These are phyloP conservation scores for Acrossocheilus fasciatus DNA, from an alignment of 2,797 vertebrate genomes.

Conservation along the genomic window DNA sequence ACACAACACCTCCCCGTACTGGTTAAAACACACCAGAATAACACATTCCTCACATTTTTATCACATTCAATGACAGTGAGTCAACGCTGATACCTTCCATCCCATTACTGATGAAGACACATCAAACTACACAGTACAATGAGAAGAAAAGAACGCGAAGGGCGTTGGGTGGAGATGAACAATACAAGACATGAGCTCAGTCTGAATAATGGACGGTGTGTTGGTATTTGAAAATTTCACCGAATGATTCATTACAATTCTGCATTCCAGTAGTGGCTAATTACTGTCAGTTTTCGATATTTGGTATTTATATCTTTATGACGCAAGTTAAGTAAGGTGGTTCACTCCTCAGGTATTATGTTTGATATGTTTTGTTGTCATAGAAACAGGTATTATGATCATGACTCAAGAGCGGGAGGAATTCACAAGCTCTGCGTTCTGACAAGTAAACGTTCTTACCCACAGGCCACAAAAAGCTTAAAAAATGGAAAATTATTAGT, in stretches of 20 bases:
- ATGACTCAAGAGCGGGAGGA: conserved; percentile 23
- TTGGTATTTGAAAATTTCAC: conserved; percentile 24
- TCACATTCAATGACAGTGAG: conserved; percentile 64
- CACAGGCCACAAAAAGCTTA: conserved; percentile 4
- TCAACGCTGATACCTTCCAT: conserved; percentile 54
- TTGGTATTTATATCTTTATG: conserved; percentile 32
- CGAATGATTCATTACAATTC: conserved; percentile 47
- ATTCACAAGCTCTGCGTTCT: conserved; percentile 25
- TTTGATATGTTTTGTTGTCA: conserved; percentile 48
- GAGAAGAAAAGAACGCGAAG: conserved; percentile 35
- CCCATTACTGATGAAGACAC: conserved; percentile 68
- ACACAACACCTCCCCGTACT: conserved; percentile 65
- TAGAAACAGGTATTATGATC: conserved; percentile 40
- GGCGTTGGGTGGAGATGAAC: conserved; percentile 62
- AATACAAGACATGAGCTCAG: conserved; percentile 18
- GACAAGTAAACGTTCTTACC: conserved; percentile 26
- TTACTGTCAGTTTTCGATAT: conserved; percentile 37
- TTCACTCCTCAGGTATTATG: conserved; percentile 5
- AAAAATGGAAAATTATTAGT: not conserved
- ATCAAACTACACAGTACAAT: conserved; percentile 64
- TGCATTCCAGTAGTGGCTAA: conserved; percentile 25
- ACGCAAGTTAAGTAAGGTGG: not conserved
- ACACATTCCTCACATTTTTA: conserved; percentile 65
- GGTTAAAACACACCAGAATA: conserved; percentile 49
- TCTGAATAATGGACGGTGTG: not conserved